These are phyloP conservation scores for Hydrolagus colliei DNA, from an alignment of 2,797 vertebrate genomes.

Conservation along the genomic window DNA sequence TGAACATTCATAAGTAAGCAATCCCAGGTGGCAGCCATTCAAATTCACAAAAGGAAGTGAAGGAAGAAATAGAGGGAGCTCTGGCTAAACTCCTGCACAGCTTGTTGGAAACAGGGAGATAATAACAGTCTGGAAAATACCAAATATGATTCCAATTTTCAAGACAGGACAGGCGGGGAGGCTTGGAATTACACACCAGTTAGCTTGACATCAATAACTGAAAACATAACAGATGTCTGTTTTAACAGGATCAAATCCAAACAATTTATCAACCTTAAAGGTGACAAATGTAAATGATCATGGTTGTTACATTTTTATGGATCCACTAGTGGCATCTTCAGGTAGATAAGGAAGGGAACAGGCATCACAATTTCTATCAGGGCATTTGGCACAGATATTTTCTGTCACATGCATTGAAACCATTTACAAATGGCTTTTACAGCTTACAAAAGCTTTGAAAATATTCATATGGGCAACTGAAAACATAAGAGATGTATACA, in stretches of 20 bases:
- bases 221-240: neutral
- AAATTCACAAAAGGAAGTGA: slow-evolving; percentile 23
- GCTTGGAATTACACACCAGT: neutral
- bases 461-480: neutral
- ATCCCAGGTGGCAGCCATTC: slow-evolving; percentile 19
- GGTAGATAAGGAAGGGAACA: neutral
- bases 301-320: neutral
- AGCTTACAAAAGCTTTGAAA: neutral
- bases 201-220: neutral
- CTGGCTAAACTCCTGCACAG: slow-evolving; percentile 14
- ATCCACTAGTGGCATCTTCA: too few species aligned
- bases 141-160: neutral
- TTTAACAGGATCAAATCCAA: neutral
- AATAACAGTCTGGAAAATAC: neutral
- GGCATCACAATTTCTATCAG: neutral
- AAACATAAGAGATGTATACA: too few species aligned
- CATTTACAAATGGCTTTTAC: neutral
- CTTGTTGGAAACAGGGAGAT: slow-evolving; percentile 19
- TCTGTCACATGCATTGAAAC: neutral
- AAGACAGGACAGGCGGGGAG: neutral
- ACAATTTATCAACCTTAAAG: neutral
- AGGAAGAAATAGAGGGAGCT: slow-evolving; percentile 6
- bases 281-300: neutral
- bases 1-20: slow-evolving; percentile 22
- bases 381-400: neutral